Base-by-base conservation (phyloP, 1,140 invertebrate genomes). In the Dendrolimus punctatus region DNA sequence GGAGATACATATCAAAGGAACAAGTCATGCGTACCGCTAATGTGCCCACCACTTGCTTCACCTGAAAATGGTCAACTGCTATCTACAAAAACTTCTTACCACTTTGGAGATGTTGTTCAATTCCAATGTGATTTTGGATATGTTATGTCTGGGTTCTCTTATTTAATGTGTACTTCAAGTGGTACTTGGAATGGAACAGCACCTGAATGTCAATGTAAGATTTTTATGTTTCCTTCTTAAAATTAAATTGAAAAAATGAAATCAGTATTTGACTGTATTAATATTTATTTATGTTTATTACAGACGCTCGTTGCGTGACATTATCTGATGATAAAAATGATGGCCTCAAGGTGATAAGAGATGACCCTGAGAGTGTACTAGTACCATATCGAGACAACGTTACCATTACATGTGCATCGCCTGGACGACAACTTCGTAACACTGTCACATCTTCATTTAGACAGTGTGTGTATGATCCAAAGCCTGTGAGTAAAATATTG, bases 51-150 rank as follows among this genome's bases (percentile, higher is more conserved):
- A 4, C 73, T 99, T 10, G 75, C 85, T n/a, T 87, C 92, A 0
- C 97, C 96, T 1, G 94, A 96, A 76, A 98, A 99, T 87, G 97
- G 97, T 46, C 90, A 95, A 64, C 85, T 99, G 41, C 79, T 99
- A 8, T 93, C 95, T 0, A 96, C 95, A 1, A 93, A 94, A 68
- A 88, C 89, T 39, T 90, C 92, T 63, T 97, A 94, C 81, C 95
- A 97, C 66, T 99, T 96, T 80, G 96, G 96, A 0, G 97, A 98
- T 79, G 85, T 95, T 40, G 93, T 98, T 0, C 92, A 90, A 55
- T 99, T 99, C 90, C 94, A 96, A 73, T 99, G 98, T 81, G 92
- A 98, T 67, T 98, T 99, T 84, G 98, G 98, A 8, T 98, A 96
- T 77, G 93, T 98, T 5, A 93, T 98, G 89, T 91, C 92, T 61